Conservation (phyloP, 1,140 invertebrate genomes). For the Cydia strobilella region DNA sequence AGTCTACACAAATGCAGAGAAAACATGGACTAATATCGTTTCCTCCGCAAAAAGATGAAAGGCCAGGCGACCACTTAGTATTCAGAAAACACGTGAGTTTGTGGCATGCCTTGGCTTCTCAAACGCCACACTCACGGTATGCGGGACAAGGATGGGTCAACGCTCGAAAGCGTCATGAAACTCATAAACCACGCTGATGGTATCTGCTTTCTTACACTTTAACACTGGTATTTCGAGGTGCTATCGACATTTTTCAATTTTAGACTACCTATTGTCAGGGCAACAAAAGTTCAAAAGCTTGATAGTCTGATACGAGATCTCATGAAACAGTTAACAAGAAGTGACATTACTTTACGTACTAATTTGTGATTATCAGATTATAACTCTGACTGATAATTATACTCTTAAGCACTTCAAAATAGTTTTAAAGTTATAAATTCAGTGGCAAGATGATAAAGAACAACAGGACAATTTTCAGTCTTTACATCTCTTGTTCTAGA, state of each 20-base stretch:
- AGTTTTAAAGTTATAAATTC: no score
- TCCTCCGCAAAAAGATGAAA: not conserved
- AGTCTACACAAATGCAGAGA: not conserved
- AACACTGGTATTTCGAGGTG: not conserved
- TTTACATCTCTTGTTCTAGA: no score
- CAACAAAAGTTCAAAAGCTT: not conserved
- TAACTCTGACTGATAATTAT: no score
- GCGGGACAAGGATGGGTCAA: slow-evolving; percentile 25
- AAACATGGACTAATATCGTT: not conserved
- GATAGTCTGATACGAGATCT: not conserved
- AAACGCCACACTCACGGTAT: not conserved
- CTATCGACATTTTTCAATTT: slow-evolving; percentile 5
- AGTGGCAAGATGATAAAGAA: no score
- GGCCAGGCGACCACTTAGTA: not conserved
- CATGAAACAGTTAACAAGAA: not conserved
- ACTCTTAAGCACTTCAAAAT: no score
- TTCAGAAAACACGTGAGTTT: slow-evolving; percentile 8
- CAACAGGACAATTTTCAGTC: no score
- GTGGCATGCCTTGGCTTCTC: not conserved
- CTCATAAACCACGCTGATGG: not conserved
- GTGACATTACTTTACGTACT: not conserved
- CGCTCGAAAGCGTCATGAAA: not conserved
- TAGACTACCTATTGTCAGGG: not conserved
- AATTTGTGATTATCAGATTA: no score
- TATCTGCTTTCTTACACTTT: slow-evolving; percentile 24